Conservation (phyloP, 2,888 invertebrate species). For the Nomada ferruginata region DNA sequence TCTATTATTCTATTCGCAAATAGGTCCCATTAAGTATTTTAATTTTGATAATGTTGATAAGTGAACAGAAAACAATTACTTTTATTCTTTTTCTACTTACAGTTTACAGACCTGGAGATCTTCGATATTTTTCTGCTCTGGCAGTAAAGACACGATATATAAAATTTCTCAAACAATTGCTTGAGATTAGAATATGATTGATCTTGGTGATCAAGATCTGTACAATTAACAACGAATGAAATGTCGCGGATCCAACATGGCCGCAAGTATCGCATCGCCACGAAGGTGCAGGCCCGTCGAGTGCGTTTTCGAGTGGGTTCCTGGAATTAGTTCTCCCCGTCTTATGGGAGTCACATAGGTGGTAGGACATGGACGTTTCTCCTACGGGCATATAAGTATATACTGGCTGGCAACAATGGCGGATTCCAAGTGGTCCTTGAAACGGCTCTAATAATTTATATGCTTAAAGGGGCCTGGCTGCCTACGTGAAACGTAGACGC, state of each 20-base stretch:
- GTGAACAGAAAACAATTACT: too few relatives aligned
- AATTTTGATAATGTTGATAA: too few relatives aligned
- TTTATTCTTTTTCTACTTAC: too few relatives aligned
- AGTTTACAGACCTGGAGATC: too few relatives aligned
- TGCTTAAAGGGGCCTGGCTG: conserved; percentile 76
- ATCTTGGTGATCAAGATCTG: not conserved
- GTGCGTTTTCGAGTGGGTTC: conserved; percentile 60
- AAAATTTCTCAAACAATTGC: too few relatives aligned
- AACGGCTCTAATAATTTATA: conserved; percentile 82
- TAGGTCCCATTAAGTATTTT: too few relatives aligned
- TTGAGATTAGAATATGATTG: too few relatives aligned
- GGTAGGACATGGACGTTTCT: conserved; percentile 61
- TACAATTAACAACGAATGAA: conserved; percentile 37
- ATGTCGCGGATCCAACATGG: conserved; percentile 14
- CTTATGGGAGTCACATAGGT: conserved; percentile 53
- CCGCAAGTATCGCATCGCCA: conserved; percentile 18
- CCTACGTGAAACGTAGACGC: conserved; percentile 75
- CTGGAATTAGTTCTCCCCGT: conserved; percentile 68
- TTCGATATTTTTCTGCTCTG: too few relatives aligned
- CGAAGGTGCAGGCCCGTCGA: conserved; percentile 52
- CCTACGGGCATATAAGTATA: conserved; percentile 64
- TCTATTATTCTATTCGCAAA: too few relatives aligned
- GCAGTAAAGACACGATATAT: too few relatives aligned
- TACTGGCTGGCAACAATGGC: conserved; percentile 71
- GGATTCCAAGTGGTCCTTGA: conserved; percentile 78